Evolutionary conservation across 30 jellyfish, hydroid and myxozoan genomes (phyloP).

Genomic region (Aurelia aurita complex sp. Pacific): DNA sequence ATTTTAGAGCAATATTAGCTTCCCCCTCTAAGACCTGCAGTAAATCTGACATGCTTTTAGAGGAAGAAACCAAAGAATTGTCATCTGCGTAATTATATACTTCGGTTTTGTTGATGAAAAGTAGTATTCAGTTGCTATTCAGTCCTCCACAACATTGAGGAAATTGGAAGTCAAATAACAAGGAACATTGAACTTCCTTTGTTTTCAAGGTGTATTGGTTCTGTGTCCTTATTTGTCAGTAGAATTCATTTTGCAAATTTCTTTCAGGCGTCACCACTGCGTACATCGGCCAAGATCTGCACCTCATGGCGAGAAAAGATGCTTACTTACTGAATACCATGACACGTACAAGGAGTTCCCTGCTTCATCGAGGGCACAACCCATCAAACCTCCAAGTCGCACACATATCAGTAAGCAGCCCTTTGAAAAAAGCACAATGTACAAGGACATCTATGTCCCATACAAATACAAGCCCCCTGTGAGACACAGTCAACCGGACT

Average conservation of each 20-base stretch:
- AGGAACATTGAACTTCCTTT: too few relatives aligned
- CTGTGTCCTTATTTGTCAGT: too few relatives aligned
- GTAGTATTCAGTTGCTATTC: too few relatives aligned
- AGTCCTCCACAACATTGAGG: too few relatives aligned
- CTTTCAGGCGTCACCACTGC: constrained; percentile 94
- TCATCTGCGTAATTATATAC: too few relatives aligned
- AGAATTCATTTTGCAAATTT: background rate
- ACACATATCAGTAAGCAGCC: constrained; percentile 83
- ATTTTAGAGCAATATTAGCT: too few relatives aligned
- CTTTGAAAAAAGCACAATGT: constrained; percentile 75
- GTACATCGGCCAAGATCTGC: constrained; percentile 85
- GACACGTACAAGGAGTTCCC: constrained; percentile 89
- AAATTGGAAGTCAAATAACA: too few relatives aligned
- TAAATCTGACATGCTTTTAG: too few relatives aligned
- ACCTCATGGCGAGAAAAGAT: constrained; percentile 39
- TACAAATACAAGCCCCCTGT: constrained; percentile 65
- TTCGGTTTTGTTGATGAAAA: too few relatives aligned
- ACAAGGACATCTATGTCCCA: constrained; percentile 78
- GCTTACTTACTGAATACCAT: constrained; percentile 85
- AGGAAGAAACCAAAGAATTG: too few relatives aligned
- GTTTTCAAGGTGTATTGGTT: too few relatives aligned
- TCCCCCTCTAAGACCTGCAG: too few relatives aligned
- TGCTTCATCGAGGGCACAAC: constrained; percentile 55
- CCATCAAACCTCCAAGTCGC: constrained; percentile 79
- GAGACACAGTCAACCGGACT: constrained; percentile 66